Base-by-base conservation (phyloP, 2,797 vertebrate species). In the Periophthalmus magnuspinnatus region DNA sequence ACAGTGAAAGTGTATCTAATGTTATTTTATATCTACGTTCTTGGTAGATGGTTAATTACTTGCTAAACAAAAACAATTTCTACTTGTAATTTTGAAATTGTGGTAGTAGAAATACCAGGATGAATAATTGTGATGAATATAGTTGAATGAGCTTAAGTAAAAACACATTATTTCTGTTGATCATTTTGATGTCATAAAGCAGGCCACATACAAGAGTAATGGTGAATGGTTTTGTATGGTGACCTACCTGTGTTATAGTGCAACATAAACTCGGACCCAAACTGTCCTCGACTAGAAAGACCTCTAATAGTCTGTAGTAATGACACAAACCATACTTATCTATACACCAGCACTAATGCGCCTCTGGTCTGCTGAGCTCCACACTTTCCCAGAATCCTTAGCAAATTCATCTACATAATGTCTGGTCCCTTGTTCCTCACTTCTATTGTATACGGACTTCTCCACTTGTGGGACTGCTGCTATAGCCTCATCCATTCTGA, bases 321-420 rank as follows among this genome's bases (percentile, higher is more conserved):
- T 47, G 45, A 65, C 45, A 9, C 63, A 24, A 47, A 45, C 21
- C 38, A 45, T 21, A 28, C 24, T 57, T 10, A 45, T 45, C 16
- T 28, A 9, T 32, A 48, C 45, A 47, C 45, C 45, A 63, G 21
- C 33, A 13, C 28, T 33, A 48, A 47, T 16, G 17, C 65, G 45
- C 4, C 5, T 65, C 50, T n/a, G 45, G 47, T 50, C 63, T 65
- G 24, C 63, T 50, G 22, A 65, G 24, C 9, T 50, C 45, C 11
- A 50, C 63, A 65, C 17, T 33, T 50, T 50, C 62, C 36, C 60
- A 38, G 36, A 57, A n/a, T 62, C 61, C 16, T 28, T 48, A 47
- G 38, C 16, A 41, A 55, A 62, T 38, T 14, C 36, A 64, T 63
- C 13, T 64, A 9, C 38, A 47, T 50, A 50, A 32, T 65, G 47